Percentiles rank a stretch among this genome's conserved stretches.
These are phyloP conservation scores for Amphiduros pacificus DNA, from an alignment of 2,888 invertebrate species.

Conservation along the genomic window DNA sequence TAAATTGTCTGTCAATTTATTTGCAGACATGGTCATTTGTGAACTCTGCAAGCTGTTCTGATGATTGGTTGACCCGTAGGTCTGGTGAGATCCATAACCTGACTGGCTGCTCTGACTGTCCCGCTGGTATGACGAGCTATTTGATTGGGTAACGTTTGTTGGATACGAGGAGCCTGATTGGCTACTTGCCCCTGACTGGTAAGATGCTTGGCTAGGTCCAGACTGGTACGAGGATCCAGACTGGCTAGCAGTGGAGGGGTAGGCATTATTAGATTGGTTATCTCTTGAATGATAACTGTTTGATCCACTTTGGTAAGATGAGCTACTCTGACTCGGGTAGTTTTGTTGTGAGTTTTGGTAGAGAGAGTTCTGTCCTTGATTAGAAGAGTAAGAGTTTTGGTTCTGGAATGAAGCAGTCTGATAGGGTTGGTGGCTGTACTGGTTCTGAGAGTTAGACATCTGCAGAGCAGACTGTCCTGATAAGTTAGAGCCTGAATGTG, in stretches of 20 bases:
- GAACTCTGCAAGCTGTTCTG: conserved; percentile 17
- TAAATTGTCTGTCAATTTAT: conserved; percentile 49
- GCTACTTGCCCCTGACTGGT: not conserved
- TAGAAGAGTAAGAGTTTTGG: conserved; percentile 37
- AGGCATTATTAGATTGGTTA: conserved; percentile 17
- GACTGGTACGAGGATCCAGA: conserved; percentile 20
- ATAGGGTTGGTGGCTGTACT: conserved; percentile 23
- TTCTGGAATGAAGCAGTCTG: conserved; percentile 45
- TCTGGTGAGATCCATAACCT: conserved; percentile 42
- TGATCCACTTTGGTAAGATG: conserved; percentile 18
- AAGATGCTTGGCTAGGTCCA: conserved; percentile 15
- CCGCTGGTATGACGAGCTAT: conserved; percentile 33
- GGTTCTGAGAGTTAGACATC: conserved; percentile 13
- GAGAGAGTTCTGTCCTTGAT: conserved; percentile 34
- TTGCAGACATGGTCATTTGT: conserved; percentile 37
- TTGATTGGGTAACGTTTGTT: conserved; percentile 18
- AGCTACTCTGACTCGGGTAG: conserved; percentile 8
- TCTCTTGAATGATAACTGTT: conserved; percentile 27
- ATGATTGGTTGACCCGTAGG: conserved; percentile 25
- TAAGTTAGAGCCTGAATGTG: not conserved
- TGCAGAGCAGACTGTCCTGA: conserved; percentile 1
- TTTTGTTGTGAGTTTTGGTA: conserved; percentile 34
- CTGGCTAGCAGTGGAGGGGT: conserved; percentile 7
- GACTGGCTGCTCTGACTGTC: conserved; percentile 36
- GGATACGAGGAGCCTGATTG: conserved; percentile 20